Evolutionary conservation across 64 coral and sea anemone species (phyloP), one percentile per base, ranked within the genome.

Genomic region (Montipora capricornis): DNA sequence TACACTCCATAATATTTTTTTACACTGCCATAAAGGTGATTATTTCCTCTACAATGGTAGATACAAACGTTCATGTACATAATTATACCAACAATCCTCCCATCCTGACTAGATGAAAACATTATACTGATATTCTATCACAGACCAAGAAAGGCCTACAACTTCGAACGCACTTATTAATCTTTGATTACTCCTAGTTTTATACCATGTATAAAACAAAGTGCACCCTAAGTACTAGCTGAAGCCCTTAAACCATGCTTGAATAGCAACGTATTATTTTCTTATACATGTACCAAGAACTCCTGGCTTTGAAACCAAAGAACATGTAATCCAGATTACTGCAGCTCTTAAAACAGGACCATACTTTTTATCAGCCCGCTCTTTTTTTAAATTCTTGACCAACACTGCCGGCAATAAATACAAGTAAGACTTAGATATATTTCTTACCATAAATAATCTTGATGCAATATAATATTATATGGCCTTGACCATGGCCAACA

Each of bases 381-480:
- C 12, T n/a, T 20, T 4, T 47, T 3, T 44, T 9, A 8, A 9
- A 8, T 8, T 67, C 62, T n/a, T 67, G 46, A 85, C 61, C 67
- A 71, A 44, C 47, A 44, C 8, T 71, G 4, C 37, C 1, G 0
- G 17, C 4, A 71, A 86, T 86, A 86, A 71, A 86, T 71, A 86
- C 53, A 8, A 11, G 11, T 57, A 57, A 57, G 11, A 57, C 6
- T 37, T 0, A 84, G 4, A 52, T 17, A 49, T 13, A 26, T 82
- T 14, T 49, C 17, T 86, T 86, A 70, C 82, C 82, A 51, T 86
- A 86, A 86, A 86, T 86, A 86, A 86, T 47, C 82, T 86, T 51
- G 17, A 71, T 22, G 66, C 66, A 73, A 86, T 67, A 16, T 45
- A 37, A 71, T 71, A 22, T 46, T 14, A 68, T 44, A 20, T 86